Evolutionary conservation across 2,888 invertebrate species (phyloP).

Genomic region (Cryptocephalus moraei): DNA sequence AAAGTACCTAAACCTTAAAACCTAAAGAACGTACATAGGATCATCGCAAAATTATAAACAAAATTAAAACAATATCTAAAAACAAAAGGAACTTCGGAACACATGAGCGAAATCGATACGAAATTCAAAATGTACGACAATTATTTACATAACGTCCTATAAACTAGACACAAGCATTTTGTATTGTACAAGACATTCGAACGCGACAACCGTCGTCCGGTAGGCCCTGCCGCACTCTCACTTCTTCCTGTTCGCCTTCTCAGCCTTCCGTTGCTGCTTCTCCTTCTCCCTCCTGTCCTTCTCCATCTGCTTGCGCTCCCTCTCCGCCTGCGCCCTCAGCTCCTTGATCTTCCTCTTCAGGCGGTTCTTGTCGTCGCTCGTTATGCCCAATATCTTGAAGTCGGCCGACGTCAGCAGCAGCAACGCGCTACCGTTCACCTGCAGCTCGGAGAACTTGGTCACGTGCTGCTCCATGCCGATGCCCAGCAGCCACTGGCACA

Average conservation of each 20-base stretch:
- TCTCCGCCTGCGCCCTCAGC: conserved; percentile 62
- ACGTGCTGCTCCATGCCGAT: conserved; percentile 81
- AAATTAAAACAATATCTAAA: no score
- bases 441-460: conserved; percentile 77
- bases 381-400: conserved; percentile 76
- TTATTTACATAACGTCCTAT: no score
- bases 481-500: conserved; percentile 81
- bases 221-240: conserved; percentile 16
- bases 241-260: conserved; percentile 59
- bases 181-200: no score
- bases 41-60: no score
- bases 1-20: no score
- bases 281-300: conserved; percentile 77
- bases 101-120: no score
- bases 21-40: no score
- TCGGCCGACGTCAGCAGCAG: conserved; percentile 84
- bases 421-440: conserved; percentile 79
- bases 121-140: no score
- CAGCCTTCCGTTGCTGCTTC: conserved; percentile 77
- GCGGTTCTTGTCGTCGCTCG: conserved; percentile 69
- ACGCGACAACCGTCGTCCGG: no score
- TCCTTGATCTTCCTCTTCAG: conserved; percentile 81
- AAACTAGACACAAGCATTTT: no score
- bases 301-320: conserved; percentile 65
- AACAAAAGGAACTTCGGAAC: no score